Percentiles rank a stretch among this genome's conserved stretches.
Evolutionary conservation across 1,140 invertebrate genomes (phyloP).

Genomic region (Bombus difficillimus): DNA sequence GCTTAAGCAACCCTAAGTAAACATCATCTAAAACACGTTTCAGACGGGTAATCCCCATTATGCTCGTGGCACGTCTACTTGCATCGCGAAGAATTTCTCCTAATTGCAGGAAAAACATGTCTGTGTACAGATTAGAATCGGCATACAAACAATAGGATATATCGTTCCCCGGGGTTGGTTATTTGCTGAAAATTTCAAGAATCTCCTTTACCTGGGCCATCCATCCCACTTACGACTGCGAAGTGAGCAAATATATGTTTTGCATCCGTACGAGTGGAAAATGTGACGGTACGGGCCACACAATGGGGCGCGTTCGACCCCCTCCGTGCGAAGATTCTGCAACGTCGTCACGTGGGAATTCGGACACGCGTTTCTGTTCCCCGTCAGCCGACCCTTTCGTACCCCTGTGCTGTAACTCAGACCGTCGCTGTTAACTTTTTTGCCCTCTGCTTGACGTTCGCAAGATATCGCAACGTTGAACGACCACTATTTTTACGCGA

Average conservation of each 20-base stretch:
- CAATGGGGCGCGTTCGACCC: conserved; percentile 34
- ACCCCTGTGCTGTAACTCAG: conserved; percentile 37
- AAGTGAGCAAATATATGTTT: conserved; percentile 62
- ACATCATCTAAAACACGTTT: not conserved
- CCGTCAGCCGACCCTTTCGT: conserved; percentile 32
- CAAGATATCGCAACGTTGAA: not conserved
- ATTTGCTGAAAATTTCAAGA: conserved; percentile 53
- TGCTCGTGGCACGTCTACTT: not conserved
- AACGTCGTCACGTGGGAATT: conserved; percentile 68
- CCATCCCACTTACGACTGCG: conserved; percentile 12
- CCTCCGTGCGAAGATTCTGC: conserved; percentile 46
- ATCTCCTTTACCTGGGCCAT: not conserved
- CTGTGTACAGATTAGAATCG: not conserved
- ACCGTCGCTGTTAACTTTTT: conserved; percentile 47
- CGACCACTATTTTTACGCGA: not conserved
- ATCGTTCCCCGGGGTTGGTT: conserved; percentile 11
- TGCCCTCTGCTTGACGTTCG: conserved; percentile 17
- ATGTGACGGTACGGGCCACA: conserved; percentile 56
- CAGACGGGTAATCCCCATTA: conserved; percentile 7
- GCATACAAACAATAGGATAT: not conserved
- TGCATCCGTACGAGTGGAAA: conserved; percentile 55
- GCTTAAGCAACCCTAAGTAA: conserved; percentile 7
- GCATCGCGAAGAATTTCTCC: not conserved
- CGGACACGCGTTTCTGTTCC: conserved; percentile 52
- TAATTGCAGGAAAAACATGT: conserved; percentile 25